Evolutionary conservation across 2,888 invertebrate genomes (phyloP).

Genomic region (Branchellion lobata): DNA sequence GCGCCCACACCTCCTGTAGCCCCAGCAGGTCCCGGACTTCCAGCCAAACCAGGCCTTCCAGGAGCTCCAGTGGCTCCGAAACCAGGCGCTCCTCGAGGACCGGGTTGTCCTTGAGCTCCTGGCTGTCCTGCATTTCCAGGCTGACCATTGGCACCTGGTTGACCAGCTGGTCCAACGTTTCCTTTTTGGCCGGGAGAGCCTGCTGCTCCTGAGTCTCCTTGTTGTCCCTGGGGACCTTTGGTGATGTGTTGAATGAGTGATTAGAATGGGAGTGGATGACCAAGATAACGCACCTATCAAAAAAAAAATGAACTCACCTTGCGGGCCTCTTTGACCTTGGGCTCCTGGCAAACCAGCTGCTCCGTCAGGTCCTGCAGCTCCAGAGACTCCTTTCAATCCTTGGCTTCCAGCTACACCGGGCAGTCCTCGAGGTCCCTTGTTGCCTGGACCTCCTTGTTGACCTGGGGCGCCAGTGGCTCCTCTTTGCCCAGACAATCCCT

Average conservation of each 20-base stretch:
- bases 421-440: slow-evolving; percentile 49
- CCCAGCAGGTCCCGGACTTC: slow-evolving; percentile 57
- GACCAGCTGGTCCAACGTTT: slow-evolving; percentile 54
- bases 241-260: not conserved
- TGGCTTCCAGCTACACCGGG: slow-evolving; percentile 8
- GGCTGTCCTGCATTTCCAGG: slow-evolving; percentile 50
- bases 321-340: slow-evolving; percentile 36
- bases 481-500: slow-evolving; percentile 43
- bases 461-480: slow-evolving; percentile 44
- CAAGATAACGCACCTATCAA: not conserved
- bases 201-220: slow-evolving; percentile 36
- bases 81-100: slow-evolving; percentile 45
- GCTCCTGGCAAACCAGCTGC: slow-evolving; percentile 36
- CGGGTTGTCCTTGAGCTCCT: slow-evolving; percentile 45
- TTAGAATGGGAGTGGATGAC: slow-evolving; percentile 28
- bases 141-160: slow-evolving; percentile 53
- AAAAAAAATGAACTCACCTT: slow-evolving; percentile 21
- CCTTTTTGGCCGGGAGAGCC: slow-evolving; percentile 45
- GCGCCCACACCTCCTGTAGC: not conserved
- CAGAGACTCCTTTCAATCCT: slow-evolving; percentile 40
- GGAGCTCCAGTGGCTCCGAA: slow-evolving; percentile 43
- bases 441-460: slow-evolving; percentile 42
- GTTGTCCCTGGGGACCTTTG: slow-evolving; percentile 43
- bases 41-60: slow-evolving; percentile 62
- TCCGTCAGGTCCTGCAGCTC: slow-evolving; percentile 42